phyloP scores from a whole-genome alignment of 2,797 vertebrate genomes.

The Tangara arthus region DNA sequence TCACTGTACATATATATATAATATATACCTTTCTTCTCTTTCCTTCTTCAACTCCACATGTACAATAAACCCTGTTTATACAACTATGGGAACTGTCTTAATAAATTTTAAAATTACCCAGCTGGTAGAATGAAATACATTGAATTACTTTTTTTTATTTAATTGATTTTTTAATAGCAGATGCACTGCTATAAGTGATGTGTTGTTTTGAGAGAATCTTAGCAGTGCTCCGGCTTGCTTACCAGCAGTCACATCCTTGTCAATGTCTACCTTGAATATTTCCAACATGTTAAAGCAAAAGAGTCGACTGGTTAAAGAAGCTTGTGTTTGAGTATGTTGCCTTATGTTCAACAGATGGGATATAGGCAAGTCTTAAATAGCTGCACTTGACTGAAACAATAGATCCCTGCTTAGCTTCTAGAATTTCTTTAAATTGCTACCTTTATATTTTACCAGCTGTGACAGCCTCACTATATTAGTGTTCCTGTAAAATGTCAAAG shows the following conservation, averaged over 20 bases:
- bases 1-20: conserved; percentile 74
- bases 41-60: conserved; percentile 58
- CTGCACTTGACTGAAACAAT: neutral
- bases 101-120: conserved; percentile 30
- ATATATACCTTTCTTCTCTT: conserved; percentile 65
- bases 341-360: neutral
- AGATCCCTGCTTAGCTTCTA: neutral
- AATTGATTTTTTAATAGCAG: neutral
- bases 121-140: neutral
- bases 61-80: conserved; percentile 75
- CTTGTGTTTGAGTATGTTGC: neutral
- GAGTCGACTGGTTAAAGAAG: neutral
- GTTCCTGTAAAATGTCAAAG: conserved; percentile 26
- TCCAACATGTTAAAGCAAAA: neutral
- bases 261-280: neutral
- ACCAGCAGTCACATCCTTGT: neutral
- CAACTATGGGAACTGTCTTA: conserved; percentile 59
- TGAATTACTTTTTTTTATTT: neutral
- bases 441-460: conserved; percentile 33
- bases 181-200: neutral
- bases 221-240: neutral
- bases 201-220: neutral
- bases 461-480: conserved; percentile 33
- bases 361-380: neutral
- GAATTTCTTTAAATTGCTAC: neutral